Conservation (phyloP, 1,140 invertebrate genomes). For the Neoseiulus cucumeris region DNA sequence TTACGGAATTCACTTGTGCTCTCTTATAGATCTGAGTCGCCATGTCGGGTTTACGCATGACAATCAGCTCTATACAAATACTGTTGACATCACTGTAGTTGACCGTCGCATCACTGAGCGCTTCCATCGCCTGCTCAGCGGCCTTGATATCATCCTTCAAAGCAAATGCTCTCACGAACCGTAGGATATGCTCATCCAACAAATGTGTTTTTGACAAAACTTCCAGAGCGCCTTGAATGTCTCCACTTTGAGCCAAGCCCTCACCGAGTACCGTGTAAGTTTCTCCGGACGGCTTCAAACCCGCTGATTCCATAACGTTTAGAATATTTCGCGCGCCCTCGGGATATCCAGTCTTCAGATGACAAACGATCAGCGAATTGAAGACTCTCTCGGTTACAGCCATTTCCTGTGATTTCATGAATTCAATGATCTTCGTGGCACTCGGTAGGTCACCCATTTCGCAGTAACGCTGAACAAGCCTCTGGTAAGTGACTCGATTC, state of each 20-base stretch:
- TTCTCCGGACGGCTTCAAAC: neutral
- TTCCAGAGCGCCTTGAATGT: neutral
- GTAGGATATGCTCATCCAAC: neutral
- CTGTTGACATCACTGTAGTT: too few relatives aligned
- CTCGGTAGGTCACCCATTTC: neutral
- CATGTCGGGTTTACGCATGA: too few relatives aligned
- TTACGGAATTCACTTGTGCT: too few relatives aligned
- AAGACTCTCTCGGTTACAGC: neutral
- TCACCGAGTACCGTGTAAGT: neutral
- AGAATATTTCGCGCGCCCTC: neutral
- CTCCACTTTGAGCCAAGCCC: neutral
- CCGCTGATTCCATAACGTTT: neutral
- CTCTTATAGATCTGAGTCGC: too few relatives aligned
- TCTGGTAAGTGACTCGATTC: neutral
- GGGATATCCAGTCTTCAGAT: neutral
- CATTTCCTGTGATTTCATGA: neutral
- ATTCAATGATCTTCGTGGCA: conserved; percentile 1
- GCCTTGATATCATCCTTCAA: neutral
- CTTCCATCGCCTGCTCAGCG: neutral
- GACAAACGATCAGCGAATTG: neutral
- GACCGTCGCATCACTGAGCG: too few relatives aligned
- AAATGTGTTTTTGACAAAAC: neutral
- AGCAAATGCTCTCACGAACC: neutral
- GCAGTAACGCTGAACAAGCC: conserved; percentile 3
- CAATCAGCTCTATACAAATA: too few relatives aligned